phyloP scores from a whole-genome alignment of 37 sponge, comb jelly and placozoan genomes.

The Bolinopsis microptera region DNA sequence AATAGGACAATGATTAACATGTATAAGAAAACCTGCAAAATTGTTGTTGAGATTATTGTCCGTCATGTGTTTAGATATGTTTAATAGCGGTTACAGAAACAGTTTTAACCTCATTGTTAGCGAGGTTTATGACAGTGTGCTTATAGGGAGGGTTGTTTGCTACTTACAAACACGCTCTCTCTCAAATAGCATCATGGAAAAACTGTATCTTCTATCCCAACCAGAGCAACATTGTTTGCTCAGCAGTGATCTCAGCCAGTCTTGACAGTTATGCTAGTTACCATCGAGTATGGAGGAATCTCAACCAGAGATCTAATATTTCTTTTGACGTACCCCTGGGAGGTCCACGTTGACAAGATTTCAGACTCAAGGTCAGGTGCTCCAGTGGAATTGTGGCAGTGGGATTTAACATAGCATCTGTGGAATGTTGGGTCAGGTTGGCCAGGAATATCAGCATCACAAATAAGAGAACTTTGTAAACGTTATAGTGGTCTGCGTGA shows the following conservation, averaged over 20 bases:
- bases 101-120: conserved; percentile 28
- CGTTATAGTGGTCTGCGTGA: not conserved
- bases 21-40: too few species aligned
- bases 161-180: conserved; percentile 45
- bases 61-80: not conserved
- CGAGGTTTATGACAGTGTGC: conserved; percentile 58
- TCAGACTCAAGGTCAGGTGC: not conserved
- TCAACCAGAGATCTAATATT: not conserved
- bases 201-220: conserved; percentile 18
- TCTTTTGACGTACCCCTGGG: not conserved
- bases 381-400: not conserved
- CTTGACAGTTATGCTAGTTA: not conserved
- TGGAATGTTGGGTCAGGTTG: not conserved
- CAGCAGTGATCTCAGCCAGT: not conserved
- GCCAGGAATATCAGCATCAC: not conserved
- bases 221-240: conserved; percentile 1
- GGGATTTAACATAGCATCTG: not conserved
- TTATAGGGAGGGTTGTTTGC: conserved; percentile 14
- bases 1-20: not conserved
- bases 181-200: not conserved
- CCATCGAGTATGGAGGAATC: too few species aligned
- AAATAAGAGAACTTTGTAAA: not conserved
- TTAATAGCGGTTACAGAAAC: not conserved
- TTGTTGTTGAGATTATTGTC: too few species aligned
- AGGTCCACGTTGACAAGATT: not conserved